phyloP scores from a whole-genome alignment of 2,113 vertebrate genomes.

The Psammodynastes pulverulentus region DNA sequence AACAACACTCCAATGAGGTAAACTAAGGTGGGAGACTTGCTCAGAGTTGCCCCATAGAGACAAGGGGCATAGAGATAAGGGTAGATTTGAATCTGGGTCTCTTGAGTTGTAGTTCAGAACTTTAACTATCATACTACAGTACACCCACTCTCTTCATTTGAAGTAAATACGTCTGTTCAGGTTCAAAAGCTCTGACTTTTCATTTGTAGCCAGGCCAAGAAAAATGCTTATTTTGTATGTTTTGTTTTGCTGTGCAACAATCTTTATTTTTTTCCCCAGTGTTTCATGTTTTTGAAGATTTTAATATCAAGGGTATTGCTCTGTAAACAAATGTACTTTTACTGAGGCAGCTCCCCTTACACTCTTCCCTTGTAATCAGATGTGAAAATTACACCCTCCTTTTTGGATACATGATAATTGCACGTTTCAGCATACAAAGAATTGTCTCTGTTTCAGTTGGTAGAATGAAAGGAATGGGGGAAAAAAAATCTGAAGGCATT shows the following conservation, averaged over 20 bases:
- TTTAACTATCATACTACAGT: background rate
- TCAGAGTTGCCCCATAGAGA: background rate
- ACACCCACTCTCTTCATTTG: slow-evolving; percentile 20
- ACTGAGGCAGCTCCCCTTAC: slow-evolving; percentile 75
- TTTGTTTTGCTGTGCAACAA: slow-evolving; percentile 51
- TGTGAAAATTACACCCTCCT: slow-evolving; percentile 89
- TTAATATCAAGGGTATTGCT: slow-evolving; percentile 80
- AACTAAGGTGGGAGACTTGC: background rate
- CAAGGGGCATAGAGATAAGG: background rate
- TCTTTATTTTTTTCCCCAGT: slow-evolving; percentile 57
- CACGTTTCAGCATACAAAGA: slow-evolving; percentile 80
- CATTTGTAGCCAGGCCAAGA: slow-evolving; percentile 54
- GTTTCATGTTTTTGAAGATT: slow-evolving; percentile 66
- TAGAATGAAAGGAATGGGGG: slow-evolving; percentile 62
- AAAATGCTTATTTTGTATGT: slow-evolving; percentile 53
- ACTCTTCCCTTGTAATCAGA: slow-evolving; percentile 89
- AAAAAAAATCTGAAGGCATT: slow-evolving; percentile 53
- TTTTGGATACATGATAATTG: slow-evolving; percentile 92
- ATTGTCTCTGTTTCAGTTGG: slow-evolving; percentile 80
- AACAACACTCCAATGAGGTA: background rate
- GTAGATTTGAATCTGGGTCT: background rate
- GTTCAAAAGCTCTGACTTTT: slow-evolving; percentile 58
- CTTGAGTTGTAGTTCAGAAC: background rate
- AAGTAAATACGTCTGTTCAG: slow-evolving; percentile 38
- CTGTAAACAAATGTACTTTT: slow-evolving; percentile 80